Conservation (phyloP, 2,797 vertebrate genomes). For the Cyclura pinguis region DNA sequence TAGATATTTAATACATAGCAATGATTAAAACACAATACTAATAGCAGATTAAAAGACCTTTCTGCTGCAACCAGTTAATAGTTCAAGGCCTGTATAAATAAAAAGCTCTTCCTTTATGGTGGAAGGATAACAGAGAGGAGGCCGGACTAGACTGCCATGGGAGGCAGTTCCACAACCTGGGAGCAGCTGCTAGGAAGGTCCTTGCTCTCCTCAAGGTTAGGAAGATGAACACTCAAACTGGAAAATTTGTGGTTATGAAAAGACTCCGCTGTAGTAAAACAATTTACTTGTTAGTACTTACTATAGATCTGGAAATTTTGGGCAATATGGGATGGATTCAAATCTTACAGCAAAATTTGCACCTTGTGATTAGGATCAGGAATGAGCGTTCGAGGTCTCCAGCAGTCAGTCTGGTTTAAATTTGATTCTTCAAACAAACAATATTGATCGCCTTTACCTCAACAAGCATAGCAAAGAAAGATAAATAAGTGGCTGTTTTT, state of each 20-base stretch:
- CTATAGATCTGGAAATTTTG: not conserved
- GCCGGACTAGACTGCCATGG: no score
- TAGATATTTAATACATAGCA: no score
- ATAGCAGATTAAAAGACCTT: no score
- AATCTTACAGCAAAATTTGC: not conserved
- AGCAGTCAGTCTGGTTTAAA: not conserved
- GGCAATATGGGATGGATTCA: not conserved
- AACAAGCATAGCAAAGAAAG: constrained; percentile 12
- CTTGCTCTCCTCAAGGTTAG: not conserved
- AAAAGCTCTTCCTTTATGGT: no score
- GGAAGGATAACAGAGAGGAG: no score
- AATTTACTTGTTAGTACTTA: not conserved
- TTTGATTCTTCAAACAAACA: not conserved
- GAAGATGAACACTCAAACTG: not conserved
- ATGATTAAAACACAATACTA: no score
- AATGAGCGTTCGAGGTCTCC: not conserved
- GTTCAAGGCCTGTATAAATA: no score
- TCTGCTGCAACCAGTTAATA: no score
- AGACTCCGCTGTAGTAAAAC: not conserved
- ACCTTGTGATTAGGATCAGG: not conserved
- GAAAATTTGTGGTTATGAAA: not conserved
- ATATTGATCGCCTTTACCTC: not conserved
- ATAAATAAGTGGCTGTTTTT: not conserved
- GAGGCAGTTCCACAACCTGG: no score
- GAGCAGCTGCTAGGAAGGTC: no score